Evolutionary conservation across 2,113 vertebrate species (phyloP), one percentile per base, ranked within the genome.

Genomic region (Pantherophis guttatus): DNA sequence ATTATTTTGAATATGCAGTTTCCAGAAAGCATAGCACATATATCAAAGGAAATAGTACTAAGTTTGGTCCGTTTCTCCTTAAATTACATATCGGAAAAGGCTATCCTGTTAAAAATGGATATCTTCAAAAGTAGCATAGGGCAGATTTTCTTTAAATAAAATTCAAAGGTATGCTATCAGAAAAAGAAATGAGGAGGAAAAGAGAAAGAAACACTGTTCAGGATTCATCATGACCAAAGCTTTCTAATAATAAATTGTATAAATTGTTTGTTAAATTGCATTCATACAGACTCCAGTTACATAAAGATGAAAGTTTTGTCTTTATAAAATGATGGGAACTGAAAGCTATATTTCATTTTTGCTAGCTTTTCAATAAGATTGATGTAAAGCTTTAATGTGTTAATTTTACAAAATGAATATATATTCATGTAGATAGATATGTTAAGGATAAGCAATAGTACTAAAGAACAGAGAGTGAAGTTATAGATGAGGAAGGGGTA

Each of bases 331-430:
- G 23, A 81, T 70, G 70, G 91, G 57, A 97, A 97, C 95, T 93
- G 6, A 94, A 92, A 58, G 50, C 89, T 94, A 86, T 94, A 94
- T 96, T 97, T 96, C 52, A 94, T 95, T 97, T 97, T 96, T 96
- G 90, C 86, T 96, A 93, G 92, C 65, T 96, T 96, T 97, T 96
- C 94, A 95, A 48, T 94, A 91, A 94, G 95, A 96, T 94, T 95
- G 58, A 97, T 96, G 88, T 87, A 93, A 93, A 95, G 48, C 87
- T 93, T 94, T 95, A 97, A 92, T 93, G 93, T 91, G 2, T 93
- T 97, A 92, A 94, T 96, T 95, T 96, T 95, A 91, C 21, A 95
- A 92, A 94, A 94, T 75, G 13, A 96, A 93, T 94, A 96, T 93
- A 92, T 94, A 96, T 96, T 96, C 90, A 95, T 95, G 93, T 92